These are phyloP conservation scores for Micromys minutus DNA, from an alignment of 2,113 vertebrate species.

Conservation along the genomic window DNA sequence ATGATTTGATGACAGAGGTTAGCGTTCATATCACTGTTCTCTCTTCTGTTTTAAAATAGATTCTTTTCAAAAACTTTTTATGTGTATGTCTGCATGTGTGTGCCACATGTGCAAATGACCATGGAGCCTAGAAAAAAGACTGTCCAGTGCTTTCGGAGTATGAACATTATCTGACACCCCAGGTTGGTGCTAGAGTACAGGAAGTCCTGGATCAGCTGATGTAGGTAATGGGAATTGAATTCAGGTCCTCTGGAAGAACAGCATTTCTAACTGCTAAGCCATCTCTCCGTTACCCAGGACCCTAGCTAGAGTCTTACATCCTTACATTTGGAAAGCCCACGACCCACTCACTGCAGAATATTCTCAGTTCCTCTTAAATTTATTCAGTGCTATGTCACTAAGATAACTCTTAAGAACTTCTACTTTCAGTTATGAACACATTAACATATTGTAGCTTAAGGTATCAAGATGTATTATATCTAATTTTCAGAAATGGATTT, in stretches of 20 bases:
- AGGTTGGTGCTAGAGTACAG: not conserved
- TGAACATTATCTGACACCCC: not conserved
- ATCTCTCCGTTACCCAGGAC: not conserved
- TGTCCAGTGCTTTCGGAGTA: not conserved
- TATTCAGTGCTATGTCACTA: slow-evolving; percentile 25
- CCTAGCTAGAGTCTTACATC: not conserved
- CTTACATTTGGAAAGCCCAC: slow-evolving; percentile 19
- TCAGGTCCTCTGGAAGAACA: not conserved
- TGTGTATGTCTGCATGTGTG: not conserved
- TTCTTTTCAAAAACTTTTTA: too few relatives aligned
- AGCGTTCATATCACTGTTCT: not conserved
- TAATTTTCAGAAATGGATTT: slow-evolving; percentile 28
- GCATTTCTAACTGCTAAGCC: not conserved
- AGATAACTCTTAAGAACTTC: slow-evolving; percentile 30
- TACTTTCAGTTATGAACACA: slow-evolving; percentile 9
- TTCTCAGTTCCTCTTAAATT: slow-evolving; percentile 7
- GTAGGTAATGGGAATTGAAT: not conserved
- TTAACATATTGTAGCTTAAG: not conserved
- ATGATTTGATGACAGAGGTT: not conserved
- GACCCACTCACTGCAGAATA: not conserved
- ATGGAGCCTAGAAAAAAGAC: not conserved
- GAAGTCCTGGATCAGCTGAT: not conserved
- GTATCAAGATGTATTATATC: slow-evolving; percentile 25
- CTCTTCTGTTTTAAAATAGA: not conserved
- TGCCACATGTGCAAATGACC: not conserved